Conservation (phyloP, 92 coral and sea anemone species). For the Porites rus region DNA sequence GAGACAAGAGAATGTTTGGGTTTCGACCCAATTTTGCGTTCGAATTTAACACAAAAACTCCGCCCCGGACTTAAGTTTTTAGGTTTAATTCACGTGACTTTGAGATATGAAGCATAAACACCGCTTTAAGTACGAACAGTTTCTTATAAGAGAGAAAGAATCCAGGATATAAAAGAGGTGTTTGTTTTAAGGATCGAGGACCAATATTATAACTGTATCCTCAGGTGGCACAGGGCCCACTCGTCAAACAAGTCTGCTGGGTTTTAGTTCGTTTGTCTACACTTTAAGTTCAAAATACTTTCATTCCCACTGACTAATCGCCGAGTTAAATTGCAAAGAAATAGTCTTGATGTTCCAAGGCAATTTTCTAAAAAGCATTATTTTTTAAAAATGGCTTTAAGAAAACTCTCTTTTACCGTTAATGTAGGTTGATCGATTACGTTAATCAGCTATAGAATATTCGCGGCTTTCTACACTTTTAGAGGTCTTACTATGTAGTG, state of each 20-base stretch:
- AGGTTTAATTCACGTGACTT: slow-evolving; percentile 23
- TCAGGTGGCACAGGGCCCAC: slow-evolving; percentile 2
- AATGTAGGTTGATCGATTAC: too few relatives aligned
- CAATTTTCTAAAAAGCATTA: not conserved
- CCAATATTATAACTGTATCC: not conserved
- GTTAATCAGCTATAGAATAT: too few relatives aligned
- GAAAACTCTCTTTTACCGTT: too few relatives aligned
- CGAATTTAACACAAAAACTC: slow-evolving; percentile 17
- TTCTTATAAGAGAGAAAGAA: not conserved
- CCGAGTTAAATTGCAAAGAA: not conserved
- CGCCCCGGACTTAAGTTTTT: slow-evolving; percentile 17
- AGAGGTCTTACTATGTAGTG: not conserved
- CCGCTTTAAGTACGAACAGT: not conserved
- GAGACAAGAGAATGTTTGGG: slow-evolving; percentile 59
- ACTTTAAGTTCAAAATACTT: not conserved
- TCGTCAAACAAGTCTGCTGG: not conserved
- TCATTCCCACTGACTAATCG: not conserved
- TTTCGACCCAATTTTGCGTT: slow-evolving; percentile 34
- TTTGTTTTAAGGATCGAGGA: not conserved
- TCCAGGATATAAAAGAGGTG: slow-evolving; percentile 17
- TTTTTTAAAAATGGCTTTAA: too few relatives aligned
- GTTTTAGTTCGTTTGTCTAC: not conserved
- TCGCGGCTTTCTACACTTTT: too few relatives aligned
- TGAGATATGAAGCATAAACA: not conserved
- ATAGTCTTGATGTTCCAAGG: not conserved